Base-by-base conservation (phyloP, 2,797 vertebrate genomes). In the Tinamus major region DNA sequence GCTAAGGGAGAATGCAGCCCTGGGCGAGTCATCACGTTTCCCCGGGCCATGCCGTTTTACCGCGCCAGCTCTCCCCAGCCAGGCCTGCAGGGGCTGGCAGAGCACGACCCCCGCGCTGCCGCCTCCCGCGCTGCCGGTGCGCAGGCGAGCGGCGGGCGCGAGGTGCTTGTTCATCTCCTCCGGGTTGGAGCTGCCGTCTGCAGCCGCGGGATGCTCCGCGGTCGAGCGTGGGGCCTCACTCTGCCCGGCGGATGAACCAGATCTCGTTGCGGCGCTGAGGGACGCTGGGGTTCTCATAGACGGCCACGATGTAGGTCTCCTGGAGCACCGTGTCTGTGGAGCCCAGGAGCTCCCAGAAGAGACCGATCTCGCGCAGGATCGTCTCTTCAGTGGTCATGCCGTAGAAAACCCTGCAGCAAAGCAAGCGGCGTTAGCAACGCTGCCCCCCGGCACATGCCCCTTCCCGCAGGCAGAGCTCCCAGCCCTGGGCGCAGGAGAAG, bases 341-440 rank as follows among this genome's bases (percentile, higher is more conserved):
- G 10, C 98, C 98, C 44, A 99, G 64, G 10, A 98, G 92, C 87
- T 98, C 98, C 98, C 98, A 98, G 42, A 99, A 96, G 39, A 96
- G 75, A 24, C 27, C 19, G 67, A 98, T 98, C 97, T 99, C 98
- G 7, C 16, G 92, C 9, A 94, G 85, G 72, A 99, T 97, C 0
- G 98, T 98, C 97, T 98, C 98, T 95, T 98, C 98, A 0, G 97
- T 98, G 77, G 98, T 98, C 19, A 96, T 97, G 61, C 98, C 98
- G 1, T 90, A 96, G 92, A 97, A 97, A 39, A 95, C 95, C 94
- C 97, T 97, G 91, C 48, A 77, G 90, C 61, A 87, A 85, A 86
- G 46, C 55, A 37, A 64, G 41, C 24, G 41, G 31, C 0, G 0
- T 92, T 31, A 94, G 64, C 37, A n/a, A 77, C 26, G 51, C 23